A percentile compares a stretch with the other conserved stretches of the same genome.
Conservation (phyloP, 2,888 invertebrate genomes). For the Xestoiulus laeticollis region DNA sequence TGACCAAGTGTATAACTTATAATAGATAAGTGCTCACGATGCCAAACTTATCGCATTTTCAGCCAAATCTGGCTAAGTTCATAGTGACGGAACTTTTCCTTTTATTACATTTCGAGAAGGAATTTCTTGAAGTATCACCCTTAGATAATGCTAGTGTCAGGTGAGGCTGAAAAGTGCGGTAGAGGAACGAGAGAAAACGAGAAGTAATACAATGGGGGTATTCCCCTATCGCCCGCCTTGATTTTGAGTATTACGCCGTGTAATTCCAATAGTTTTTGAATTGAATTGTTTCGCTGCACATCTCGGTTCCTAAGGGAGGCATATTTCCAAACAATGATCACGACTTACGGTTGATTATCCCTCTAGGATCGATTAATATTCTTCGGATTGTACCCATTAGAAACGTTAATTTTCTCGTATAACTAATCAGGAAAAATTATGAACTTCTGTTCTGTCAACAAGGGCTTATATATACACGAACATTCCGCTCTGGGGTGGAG, state of each 20-base stretch:
- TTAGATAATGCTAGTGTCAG: not conserved
- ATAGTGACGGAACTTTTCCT: no score
- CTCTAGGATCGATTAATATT: conserved; percentile 15
- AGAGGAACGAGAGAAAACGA: not conserved
- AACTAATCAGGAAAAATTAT: conserved; percentile 19
- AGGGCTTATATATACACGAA: not conserved
- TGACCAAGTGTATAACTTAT: no score
- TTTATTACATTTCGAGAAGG: no score
- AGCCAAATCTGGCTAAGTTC: no score
- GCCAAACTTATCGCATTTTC: no score
- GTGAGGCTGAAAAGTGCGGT: not conserved
- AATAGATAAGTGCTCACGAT: no score
- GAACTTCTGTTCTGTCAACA: conserved; percentile 19
- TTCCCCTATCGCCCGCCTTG: not conserved
- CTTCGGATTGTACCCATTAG: conserved; percentile 26
- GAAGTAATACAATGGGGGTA: not conserved
- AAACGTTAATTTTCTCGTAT: conserved; percentile 20
- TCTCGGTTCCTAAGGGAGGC: conserved; percentile 9
- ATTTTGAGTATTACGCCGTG: conserved; percentile 11
- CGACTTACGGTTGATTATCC: conserved; percentile 26
- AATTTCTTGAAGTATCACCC: no score
- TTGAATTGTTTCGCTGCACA: conserved; percentile 10
- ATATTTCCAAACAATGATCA: conserved; percentile 26
- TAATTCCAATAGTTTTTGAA: conserved; percentile 26
- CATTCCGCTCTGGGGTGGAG: not conserved